These are phyloP conservation scores for Alviniconcha strummeri DNA, from an alignment of 2,888 invertebrate species.

Conservation along the genomic window DNA sequence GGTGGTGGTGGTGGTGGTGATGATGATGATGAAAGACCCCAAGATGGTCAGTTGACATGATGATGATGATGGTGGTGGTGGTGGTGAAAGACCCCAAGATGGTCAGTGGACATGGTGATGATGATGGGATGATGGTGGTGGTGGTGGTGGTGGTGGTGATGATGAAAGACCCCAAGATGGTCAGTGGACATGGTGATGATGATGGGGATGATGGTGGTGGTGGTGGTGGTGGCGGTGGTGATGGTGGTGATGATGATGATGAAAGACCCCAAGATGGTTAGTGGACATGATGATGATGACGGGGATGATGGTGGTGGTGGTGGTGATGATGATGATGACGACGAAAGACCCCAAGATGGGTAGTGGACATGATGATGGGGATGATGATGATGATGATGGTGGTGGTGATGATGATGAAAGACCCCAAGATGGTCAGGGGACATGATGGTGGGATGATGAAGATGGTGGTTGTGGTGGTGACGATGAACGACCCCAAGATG, in stretches of 20 bases:
- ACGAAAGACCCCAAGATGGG: too few relatives aligned
- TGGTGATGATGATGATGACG: neutral
- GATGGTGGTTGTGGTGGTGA: neutral
- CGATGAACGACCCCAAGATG: too few relatives aligned
- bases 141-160: neutral
- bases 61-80: constrained; percentile 22
- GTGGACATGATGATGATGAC: too few relatives aligned
- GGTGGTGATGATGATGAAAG: neutral
- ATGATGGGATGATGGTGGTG: neutral
- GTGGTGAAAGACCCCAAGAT: too few relatives aligned
- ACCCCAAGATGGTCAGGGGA: too few relatives aligned
- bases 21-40: neutral
- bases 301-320: constrained; percentile 5
- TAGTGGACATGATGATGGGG: too few relatives aligned
- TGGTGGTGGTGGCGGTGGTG: constrained; percentile 1
- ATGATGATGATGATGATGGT: neutral
- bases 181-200: neutral
- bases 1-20: neutral
- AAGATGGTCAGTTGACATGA: neutral
- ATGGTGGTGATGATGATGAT: neutral
- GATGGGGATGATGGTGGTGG: neutral
- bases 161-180: too few relatives aligned
- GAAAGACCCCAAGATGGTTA: too few relatives aligned
- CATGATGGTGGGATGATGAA: too few relatives aligned
- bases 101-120: neutral